phyloP scores from a whole-genome alignment of 2,888 invertebrate genomes.

The Galerucella nymphaeae region DNA sequence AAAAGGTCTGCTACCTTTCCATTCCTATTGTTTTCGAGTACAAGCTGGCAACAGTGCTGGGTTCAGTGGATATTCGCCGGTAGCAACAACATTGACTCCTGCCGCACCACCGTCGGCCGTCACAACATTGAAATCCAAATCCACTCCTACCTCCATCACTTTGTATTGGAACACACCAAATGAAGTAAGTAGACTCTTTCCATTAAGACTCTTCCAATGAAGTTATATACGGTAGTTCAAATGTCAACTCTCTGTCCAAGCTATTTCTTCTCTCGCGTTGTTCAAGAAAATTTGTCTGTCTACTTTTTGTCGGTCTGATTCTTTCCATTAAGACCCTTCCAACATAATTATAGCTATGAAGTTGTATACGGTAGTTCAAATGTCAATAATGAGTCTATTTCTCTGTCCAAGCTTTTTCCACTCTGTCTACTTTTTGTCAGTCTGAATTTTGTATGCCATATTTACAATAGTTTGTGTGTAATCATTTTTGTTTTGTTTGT shows the following conservation, averaged over 20 bases:
- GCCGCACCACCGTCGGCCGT: conserved; percentile 84
- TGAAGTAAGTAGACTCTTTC: conserved; percentile 48
- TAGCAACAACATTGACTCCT: conserved; percentile 76
- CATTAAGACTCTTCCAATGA: background rate
- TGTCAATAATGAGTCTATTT: too few relatives aligned
- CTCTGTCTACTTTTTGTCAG: too few relatives aligned
- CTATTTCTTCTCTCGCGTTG: too few relatives aligned
- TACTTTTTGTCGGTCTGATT: too few relatives aligned
- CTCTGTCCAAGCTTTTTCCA: too few relatives aligned
- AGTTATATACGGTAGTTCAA: too few relatives aligned
- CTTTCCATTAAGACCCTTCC: background rate
- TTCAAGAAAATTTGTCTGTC: too few relatives aligned
- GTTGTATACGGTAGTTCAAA: too few relatives aligned
- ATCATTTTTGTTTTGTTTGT: background rate
- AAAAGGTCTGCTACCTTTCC: conserved; percentile 80
- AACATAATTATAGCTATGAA: too few relatives aligned
- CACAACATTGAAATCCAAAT: conserved; percentile 69
- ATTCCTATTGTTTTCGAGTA: conserved; percentile 83
- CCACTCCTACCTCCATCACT: conserved; percentile 76
- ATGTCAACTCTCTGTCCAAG: too few relatives aligned
- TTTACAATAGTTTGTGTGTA: too few relatives aligned
- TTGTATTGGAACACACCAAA: conserved; percentile 82
- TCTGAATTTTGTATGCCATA: too few relatives aligned
- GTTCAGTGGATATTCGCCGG: conserved; percentile 77
- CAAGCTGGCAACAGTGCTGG: conserved; percentile 87